Evolutionary conservation across 1,140 invertebrate species (phyloP), one percentile per base, ranked within the genome.

Genomic region (Lepeophtheirus salmonis): DNA sequence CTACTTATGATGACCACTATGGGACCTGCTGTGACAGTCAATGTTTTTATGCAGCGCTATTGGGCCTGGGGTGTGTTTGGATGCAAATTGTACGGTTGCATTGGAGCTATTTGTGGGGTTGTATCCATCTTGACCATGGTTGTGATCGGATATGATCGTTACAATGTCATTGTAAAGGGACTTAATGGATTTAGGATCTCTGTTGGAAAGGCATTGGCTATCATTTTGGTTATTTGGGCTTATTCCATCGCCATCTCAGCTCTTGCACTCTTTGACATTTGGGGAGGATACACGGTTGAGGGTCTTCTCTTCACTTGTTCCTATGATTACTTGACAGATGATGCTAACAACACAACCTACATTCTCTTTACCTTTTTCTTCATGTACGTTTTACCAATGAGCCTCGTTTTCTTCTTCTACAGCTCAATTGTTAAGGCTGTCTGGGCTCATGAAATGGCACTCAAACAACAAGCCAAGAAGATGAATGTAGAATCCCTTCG

Each of bases 21-120:
- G 67, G 78, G 81, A 62, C 84, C 85, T 22, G 77, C 84, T 61
- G 87, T 88, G 83, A 79, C 86, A 41, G 77, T 86, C 62, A 61
- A 61, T 23, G 48, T 61, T 14, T 54, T 61, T 41, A 56, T 61
- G 59, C 59, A 61, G 59, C 23, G 57, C 17, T 61, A 61, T 24
- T 61, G 59, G 59, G 49, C 25, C 20, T 61, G 50, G 49, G 59
- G 59, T 24, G 59, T 24, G 2, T 61, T 61, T 26, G 59, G 17
- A 56, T 61, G 59, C 59, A 56, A 61, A 23, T 13, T 61, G 18
- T 61, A 61, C 49, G 59, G 48, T 23, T 56, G 16, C 14, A 16
- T 53, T 3, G 59, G 59, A 61, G 59, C 59, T 23, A 25, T 61
- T 14, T 61, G 59, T 25, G 59, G 59, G 13, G 49, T 22, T 25